Percentiles rank a stretch among this genome's conserved stretches.
phyloP scores from a whole-genome alignment of 2,888 invertebrate genomes.

The Bembecia ichneumoniformis region DNA sequence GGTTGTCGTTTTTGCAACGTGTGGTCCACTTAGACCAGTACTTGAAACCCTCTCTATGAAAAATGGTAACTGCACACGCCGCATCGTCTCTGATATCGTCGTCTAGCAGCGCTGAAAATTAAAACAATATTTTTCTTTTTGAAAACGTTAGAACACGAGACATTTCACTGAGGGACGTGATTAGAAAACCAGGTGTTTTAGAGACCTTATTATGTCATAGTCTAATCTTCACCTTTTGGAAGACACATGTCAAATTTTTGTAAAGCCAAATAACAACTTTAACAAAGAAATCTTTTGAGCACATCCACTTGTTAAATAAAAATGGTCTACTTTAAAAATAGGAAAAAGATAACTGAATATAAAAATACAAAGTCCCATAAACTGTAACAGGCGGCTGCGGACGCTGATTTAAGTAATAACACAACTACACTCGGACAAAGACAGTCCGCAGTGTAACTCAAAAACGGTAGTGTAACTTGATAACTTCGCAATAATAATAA shows the following conservation, averaged over 20 bases:
- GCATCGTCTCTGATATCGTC: conserved; percentile 60
- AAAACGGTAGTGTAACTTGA: too few species aligned
- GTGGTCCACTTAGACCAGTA: conserved; percentile 54
- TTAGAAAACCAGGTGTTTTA: too few species aligned
- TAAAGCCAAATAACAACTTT: too few species aligned
- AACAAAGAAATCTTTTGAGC: too few species aligned
- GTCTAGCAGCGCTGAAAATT: conserved; percentile 41
- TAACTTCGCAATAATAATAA: too few species aligned
- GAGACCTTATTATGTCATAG: too few species aligned
- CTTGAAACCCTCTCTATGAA: conserved; percentile 52
- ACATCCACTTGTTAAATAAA: too few species aligned
- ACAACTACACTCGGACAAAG: conserved; percentile 2
- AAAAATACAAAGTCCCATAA: neutral
- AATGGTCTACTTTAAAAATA: too few species aligned
- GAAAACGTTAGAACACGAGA: too few species aligned
- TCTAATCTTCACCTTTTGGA: too few species aligned
- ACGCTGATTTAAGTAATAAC: neutral
- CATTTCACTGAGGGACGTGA: too few species aligned
- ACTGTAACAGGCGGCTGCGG: neutral
- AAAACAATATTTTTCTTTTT: neutral
- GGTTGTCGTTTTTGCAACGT: conserved; percentile 54
- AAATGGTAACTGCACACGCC: conserved; percentile 48
- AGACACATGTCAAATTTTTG: too few species aligned
- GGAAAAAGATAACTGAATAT: neutral
- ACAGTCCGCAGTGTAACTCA: neutral